Percentiles rank a stretch among this genome's conserved stretches.
These are phyloP conservation scores for Montipora cactus DNA, from an alignment of 64 coral and sea anemone genomes.

Conservation along the genomic window DNA sequence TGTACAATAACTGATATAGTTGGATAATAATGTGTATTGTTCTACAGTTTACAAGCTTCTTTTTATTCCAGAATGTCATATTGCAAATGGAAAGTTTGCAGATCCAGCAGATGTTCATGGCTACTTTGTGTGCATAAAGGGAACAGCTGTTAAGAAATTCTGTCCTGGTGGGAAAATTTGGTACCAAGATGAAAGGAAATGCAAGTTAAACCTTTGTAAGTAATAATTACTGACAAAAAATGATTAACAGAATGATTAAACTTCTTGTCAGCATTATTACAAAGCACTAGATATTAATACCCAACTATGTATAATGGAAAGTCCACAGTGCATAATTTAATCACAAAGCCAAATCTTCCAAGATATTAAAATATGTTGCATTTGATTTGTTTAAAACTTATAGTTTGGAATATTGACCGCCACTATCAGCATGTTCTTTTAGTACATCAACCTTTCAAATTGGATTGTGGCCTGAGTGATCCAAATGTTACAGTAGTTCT, in stretches of 20 bases:
- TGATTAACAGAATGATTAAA: background rate
- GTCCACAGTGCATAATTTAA: too few species aligned
- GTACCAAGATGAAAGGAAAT: constrained; percentile 43
- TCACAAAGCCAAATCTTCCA: too few species aligned
- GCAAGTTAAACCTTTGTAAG: constrained; percentile 10
- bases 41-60: background rate
- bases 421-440: background rate
- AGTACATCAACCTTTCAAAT: background rate
- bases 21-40: too few species aligned
- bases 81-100: constrained; percentile 51
- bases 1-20: too few species aligned
- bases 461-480: constrained; percentile 63
- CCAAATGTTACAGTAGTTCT: constrained; percentile 25
- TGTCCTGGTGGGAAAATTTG: constrained; percentile 37
- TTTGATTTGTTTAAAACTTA: background rate
- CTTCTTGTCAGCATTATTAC: too few species aligned
- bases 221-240: background rate
- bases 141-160: constrained; percentile 30
- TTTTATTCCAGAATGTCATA: constrained; percentile 54
- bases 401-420: background rate
- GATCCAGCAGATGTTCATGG: constrained; percentile 59
- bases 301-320: too few species aligned
- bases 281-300: too few species aligned
- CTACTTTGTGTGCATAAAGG: constrained; percentile 72
- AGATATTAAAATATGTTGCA: too few species aligned